phyloP scores from a whole-genome alignment of 2,113 vertebrate species.

The Leiothrix lutea region DNA sequence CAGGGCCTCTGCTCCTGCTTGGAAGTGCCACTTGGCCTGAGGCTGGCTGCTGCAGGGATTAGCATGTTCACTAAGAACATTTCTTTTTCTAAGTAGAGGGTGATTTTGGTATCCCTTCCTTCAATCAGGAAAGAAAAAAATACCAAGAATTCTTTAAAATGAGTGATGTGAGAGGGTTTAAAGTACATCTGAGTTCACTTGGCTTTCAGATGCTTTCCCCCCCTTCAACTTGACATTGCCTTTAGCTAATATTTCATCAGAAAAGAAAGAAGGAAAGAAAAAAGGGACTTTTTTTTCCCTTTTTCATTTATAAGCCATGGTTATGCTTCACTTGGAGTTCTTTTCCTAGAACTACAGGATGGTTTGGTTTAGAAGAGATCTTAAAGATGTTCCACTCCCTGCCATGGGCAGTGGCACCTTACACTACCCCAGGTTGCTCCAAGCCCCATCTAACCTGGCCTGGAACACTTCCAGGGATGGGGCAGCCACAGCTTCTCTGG shows the following conservation, averaged over 20 bases:
- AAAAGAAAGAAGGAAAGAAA: not conserved
- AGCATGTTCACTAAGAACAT: not conserved
- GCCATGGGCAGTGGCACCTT: not conserved
- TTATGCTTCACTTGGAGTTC: not conserved
- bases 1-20: not conserved
- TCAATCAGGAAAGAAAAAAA: not conserved
- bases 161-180: not conserved
- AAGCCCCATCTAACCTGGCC: fast-evolving
- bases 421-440: not conserved
- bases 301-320: not conserved
- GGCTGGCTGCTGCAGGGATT: not conserved
- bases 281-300: no score
- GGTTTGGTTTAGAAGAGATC: not conserved
- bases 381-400: not conserved
- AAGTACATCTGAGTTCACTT: not conserved
- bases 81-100: not conserved
- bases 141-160: not conserved
- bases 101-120: not conserved
- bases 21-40: not conserved
- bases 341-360: not conserved
- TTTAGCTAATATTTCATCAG: not conserved
- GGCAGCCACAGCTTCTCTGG: not conserved
- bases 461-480: not conserved
- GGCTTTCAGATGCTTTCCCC: not conserved
- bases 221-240: not conserved